Evolutionary conservation across 2,888 invertebrate species (phyloP).

Genomic region (Drosophila infuscata): DNA sequence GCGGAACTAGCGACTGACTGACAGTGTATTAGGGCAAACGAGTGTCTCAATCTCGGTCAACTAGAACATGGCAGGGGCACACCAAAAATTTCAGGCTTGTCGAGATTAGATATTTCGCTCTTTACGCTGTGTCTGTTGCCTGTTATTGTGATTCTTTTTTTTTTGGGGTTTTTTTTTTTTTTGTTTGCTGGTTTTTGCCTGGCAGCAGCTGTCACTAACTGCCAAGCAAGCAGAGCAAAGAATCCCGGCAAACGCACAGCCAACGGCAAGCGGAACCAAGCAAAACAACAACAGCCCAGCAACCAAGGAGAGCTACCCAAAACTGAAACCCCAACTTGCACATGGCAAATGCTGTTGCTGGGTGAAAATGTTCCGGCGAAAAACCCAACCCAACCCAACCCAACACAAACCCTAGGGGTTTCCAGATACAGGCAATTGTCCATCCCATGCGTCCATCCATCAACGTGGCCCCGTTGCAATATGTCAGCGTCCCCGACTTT

Average conservation of each 20-base stretch:
- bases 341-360: constrained; percentile 55
- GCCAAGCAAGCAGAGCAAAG: constrained; percentile 47
- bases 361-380: constrained; percentile 29
- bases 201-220: constrained; percentile 77
- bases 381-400: neutral
- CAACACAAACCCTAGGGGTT: neutral
- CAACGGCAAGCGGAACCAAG: constrained; percentile 26
- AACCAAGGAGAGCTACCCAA: constrained; percentile 26
- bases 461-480: constrained; percentile 67
- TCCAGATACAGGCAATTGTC: constrained; percentile 58
- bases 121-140: constrained; percentile 23
- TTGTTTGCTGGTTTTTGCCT: constrained; percentile 14
- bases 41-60: constrained; percentile 33
- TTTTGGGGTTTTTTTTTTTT: constrained; percentile 8
- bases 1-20: neutral
- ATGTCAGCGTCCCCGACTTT: constrained; percentile 56
- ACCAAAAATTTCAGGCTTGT: constrained; percentile 29
- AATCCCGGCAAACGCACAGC: constrained; percentile 7
- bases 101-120: constrained; percentile 52
- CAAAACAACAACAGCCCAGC: constrained; percentile 40
- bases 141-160: constrained; percentile 23
- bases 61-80: neutral
- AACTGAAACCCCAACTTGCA: constrained; percentile 19
- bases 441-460: constrained; percentile 69
- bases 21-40: constrained; percentile 3